Conservation (phyloP, 2,797 vertebrate species). For the Gymnopithys bicolor region DNA sequence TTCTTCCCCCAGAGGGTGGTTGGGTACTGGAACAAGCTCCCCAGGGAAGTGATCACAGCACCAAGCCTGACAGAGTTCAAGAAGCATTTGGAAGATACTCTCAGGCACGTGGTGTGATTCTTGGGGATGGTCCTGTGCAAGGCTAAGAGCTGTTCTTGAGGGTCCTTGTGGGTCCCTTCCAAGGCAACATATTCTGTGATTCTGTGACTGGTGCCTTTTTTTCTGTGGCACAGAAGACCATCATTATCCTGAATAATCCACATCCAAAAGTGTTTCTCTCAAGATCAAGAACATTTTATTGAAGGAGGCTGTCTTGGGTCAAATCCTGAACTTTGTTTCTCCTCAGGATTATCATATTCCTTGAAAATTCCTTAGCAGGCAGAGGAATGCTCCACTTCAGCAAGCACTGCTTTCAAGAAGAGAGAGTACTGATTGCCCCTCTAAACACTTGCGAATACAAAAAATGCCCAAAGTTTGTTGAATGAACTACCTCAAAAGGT, state of each 20-base stretch:
- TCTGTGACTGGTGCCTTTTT: neutral
- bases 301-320: neutral
- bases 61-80: neutral
- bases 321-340: neutral
- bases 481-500: neutral
- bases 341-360: neutral
- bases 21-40: neutral
- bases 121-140: neutral
- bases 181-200: neutral
- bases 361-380: neutral
- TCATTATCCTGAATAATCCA: neutral
- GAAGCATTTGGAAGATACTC: neutral
- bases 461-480: neutral
- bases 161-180: neutral
- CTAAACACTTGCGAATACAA: neutral
- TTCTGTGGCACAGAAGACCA: neutral
- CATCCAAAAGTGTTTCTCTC: neutral
- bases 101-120: neutral
- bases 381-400: neutral
- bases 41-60: neutral
- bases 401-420: neutral
- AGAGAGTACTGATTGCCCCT: neutral
- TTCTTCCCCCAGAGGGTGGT: neutral
- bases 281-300: neutral
- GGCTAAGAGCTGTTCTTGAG: neutral